These are phyloP conservation scores for Himalopsyche kuldschensis DNA, from an alignment of 2,888 invertebrate species.

Conservation along the genomic window DNA sequence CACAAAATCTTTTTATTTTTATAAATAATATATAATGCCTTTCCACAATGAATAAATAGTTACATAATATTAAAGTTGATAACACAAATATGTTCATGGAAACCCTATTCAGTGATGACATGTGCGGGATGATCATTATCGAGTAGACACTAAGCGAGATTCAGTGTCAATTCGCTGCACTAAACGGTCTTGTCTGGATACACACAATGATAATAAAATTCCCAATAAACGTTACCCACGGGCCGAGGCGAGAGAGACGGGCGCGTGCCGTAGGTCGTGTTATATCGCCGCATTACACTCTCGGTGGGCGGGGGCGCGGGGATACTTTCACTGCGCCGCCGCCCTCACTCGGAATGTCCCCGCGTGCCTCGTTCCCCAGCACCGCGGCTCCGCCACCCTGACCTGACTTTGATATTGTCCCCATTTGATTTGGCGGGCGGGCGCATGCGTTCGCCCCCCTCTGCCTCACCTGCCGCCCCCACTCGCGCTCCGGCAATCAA, in stretches of 20 bases:
- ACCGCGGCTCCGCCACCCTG: constrained; percentile 21
- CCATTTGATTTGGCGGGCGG: constrained; percentile 42
- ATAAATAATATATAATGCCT: too few species aligned
- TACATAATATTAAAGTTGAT: too few species aligned
- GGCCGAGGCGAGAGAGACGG: not conserved
- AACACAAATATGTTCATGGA: not conserved
- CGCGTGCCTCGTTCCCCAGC: constrained; percentile 41
- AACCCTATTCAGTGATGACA: not conserved
- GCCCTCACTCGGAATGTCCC: constrained; percentile 44
- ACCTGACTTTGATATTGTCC: constrained; percentile 33
- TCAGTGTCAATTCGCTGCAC: not conserved
- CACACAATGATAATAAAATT: not conserved
- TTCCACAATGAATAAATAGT: too few species aligned
- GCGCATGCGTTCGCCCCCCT: constrained; percentile 21
- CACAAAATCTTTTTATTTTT: too few species aligned
- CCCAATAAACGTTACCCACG: not conserved
- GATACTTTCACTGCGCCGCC: constrained; percentile 34
- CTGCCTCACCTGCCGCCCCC: constrained; percentile 26
- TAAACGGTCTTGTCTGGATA: not conserved
- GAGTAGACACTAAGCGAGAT: not conserved
- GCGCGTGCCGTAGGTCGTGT: not conserved
- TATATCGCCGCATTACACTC: not conserved
- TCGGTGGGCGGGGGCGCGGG: constrained; percentile 41
- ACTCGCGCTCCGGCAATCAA: not conserved
- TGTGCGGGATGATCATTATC: not conserved